Conservation (phyloP, 2,797 vertebrate species). For the Natrix natrix region DNA sequence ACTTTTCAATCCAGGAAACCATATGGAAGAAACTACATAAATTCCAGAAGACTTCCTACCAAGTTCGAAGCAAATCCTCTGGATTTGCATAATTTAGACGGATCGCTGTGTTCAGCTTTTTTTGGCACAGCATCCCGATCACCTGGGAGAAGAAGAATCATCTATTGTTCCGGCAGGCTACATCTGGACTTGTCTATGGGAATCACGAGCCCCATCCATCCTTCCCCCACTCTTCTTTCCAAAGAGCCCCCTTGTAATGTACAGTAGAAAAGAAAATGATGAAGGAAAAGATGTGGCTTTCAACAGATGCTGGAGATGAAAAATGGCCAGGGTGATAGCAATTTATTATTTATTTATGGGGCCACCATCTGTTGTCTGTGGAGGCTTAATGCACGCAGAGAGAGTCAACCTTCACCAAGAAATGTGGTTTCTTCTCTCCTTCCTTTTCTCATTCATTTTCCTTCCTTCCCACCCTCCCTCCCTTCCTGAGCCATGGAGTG, state of each 20-base stretch:
- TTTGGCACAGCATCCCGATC: background rate
- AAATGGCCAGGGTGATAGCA: constrained; percentile 17
- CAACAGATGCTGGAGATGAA: constrained; percentile 30
- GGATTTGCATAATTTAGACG: background rate
- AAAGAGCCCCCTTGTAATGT: background rate
- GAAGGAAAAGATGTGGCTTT: background rate
- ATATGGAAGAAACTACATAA: background rate
- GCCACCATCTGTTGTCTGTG: constrained; percentile 23
- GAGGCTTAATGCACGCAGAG: background rate
- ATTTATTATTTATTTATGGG: constrained; percentile 35
- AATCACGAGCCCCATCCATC: background rate
- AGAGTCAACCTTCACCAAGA: background rate
- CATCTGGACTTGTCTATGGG: background rate
- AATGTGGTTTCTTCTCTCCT: too few species aligned
- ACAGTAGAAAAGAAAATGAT: background rate
- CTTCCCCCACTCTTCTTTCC: background rate
- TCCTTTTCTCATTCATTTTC: too few species aligned
- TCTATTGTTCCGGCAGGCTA: background rate
- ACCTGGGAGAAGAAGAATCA: background rate
- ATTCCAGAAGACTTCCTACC: background rate
- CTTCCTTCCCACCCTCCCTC: too few species aligned
- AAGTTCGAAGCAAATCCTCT: background rate
- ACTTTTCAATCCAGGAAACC: background rate
- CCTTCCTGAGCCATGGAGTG: too few species aligned
- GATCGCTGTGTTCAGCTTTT: background rate